Conservation (phyloP, 2,797 vertebrate species). For the Acrocephalus scirpaceus region DNA sequence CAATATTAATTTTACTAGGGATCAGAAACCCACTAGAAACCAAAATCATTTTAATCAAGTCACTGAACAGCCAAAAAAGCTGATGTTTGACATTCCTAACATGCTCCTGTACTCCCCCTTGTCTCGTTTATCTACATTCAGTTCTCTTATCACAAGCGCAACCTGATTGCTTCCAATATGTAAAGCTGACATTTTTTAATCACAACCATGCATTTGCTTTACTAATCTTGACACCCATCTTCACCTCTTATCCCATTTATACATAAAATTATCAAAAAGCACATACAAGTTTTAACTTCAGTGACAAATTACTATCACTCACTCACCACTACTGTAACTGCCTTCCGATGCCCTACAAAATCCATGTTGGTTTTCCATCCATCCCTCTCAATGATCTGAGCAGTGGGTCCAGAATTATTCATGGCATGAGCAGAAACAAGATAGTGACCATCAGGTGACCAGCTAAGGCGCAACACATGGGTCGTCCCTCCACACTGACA, state of each 20-base stretch:
- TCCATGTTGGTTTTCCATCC: slow-evolving; percentile 99
- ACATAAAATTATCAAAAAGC: not conserved
- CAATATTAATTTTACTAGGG: not conserved
- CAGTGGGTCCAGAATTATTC: slow-evolving; percentile 98
- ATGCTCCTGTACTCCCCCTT: not conserved
- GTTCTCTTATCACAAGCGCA: not conserved
- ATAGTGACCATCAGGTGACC: slow-evolving; percentile 98
- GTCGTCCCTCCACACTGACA: slow-evolving; percentile 95
- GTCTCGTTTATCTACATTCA: not conserved
- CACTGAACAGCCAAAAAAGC: not conserved
- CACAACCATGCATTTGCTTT: not conserved
- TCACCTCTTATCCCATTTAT: not conserved
- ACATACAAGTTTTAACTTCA: not conserved
- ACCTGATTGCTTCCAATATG: not conserved
- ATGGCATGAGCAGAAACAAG: slow-evolving; percentile 99
- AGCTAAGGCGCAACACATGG: slow-evolving; percentile 94
- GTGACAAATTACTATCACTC: not conserved
- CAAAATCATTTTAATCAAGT: not conserved
- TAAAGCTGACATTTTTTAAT: not conserved
- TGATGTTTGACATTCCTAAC: not conserved
- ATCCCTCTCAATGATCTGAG: slow-evolving; percentile 96
- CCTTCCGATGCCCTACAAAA: slow-evolving; percentile 97
- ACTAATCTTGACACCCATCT: not conserved
- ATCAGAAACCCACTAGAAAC: not conserved
- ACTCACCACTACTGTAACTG: slow-evolving; percentile 96